phyloP scores from a whole-genome alignment of 2,113 vertebrate genomes.

The Ptyas mucosa region DNA sequence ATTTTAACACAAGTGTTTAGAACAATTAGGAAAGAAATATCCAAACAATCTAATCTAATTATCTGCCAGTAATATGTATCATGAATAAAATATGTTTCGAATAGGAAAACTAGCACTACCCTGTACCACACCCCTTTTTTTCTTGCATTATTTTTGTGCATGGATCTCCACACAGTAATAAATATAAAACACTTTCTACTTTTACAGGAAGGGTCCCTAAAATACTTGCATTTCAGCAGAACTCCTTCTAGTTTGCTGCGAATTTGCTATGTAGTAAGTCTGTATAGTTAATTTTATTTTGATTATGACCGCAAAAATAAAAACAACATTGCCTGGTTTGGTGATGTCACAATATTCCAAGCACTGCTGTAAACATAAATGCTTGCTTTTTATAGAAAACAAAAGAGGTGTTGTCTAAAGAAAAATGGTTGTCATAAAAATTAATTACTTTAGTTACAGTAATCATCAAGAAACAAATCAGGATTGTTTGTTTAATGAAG shows the following conservation, averaged over 20 bases:
- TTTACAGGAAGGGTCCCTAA: constrained; percentile 16
- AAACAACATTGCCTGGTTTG: constrained; percentile 14
- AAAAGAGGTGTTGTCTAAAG: neutral
- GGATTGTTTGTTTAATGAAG: no score
- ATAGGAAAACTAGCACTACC: neutral
- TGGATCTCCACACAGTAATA: neutral
- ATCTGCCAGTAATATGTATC: neutral
- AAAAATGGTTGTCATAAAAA: constrained; percentile 10
- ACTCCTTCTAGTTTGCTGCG: constrained; percentile 29
- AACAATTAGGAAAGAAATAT: constrained; percentile 17
- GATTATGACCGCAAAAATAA: constrained; percentile 42
- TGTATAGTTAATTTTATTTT: constrained; percentile 15
- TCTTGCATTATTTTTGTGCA: neutral
- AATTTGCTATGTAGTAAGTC: constrained; percentile 30
- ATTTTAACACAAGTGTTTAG: constrained; percentile 8
- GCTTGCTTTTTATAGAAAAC: neutral
- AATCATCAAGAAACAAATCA: neutral
- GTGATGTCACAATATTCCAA: constrained; percentile 35
- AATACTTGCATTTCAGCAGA: constrained; percentile 29
- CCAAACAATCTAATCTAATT: constrained; percentile 6
- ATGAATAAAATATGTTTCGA: constrained; percentile 7
- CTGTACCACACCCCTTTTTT: neutral
- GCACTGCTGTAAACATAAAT: neutral
- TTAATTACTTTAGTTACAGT: neutral
- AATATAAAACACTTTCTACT: neutral